Conservation (phyloP, 2,113 vertebrate species). For the Saccopteryx leptura region DNA sequence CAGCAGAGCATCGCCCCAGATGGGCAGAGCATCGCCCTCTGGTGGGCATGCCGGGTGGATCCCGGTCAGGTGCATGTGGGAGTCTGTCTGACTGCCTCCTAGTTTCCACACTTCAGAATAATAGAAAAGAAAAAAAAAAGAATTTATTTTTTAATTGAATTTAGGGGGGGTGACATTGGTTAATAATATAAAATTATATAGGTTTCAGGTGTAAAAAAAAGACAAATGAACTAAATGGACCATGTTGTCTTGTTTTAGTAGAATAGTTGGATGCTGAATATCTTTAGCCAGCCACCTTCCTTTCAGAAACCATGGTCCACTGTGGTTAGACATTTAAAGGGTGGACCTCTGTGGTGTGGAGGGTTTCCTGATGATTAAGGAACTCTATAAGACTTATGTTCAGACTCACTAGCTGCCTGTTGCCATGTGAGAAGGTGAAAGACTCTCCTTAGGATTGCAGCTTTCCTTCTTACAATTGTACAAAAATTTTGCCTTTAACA, state of each 20-base stretch:
- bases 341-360: neutral
- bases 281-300: constrained; percentile 34
- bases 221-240: neutral
- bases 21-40: too few relatives aligned
- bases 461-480: constrained; percentile 12
- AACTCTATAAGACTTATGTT: neutral
- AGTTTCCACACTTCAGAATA: too few relatives aligned
- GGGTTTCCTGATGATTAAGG: neutral
- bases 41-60: too few relatives aligned
- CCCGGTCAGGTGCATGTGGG: too few relatives aligned
- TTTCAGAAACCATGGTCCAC: constrained; percentile 17
- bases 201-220: too few relatives aligned
- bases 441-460: neutral
- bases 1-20: too few relatives aligned
- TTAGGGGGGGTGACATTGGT: too few relatives aligned
- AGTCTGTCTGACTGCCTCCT: too few relatives aligned
- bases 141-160: too few relatives aligned
- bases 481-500: constrained; percentile 50
- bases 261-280: neutral
- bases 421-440: neutral
- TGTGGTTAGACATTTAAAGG: constrained; percentile 15
- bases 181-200: too few relatives aligned
- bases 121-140: too few relatives aligned
- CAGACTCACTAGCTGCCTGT: neutral
- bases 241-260: constrained; percentile 25